These are phyloP conservation scores for Telmatherina bonti DNA, from an alignment of 2,797 vertebrate species.

Conservation along the genomic window DNA sequence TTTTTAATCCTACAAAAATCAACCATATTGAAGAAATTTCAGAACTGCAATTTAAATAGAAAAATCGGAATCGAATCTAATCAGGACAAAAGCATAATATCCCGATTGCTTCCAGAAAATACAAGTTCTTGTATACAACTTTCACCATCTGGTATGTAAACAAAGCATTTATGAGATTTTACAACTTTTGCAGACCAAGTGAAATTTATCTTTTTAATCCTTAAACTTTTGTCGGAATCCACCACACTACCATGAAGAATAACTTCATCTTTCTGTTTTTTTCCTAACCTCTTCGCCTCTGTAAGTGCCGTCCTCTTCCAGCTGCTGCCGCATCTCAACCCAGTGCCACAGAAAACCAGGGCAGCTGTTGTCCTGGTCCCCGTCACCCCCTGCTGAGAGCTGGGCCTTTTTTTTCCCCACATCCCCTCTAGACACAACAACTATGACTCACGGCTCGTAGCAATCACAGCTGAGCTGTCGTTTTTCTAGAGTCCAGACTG, in stretches of 20 bases:
- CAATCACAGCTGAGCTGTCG: conserved; percentile 23
- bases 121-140: too few relatives aligned
- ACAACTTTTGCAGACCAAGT: not conserved
- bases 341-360: conserved; percentile 44
- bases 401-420: conserved; percentile 33
- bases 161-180: conserved; percentile 19
- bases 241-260: not conserved
- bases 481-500: conserved; percentile 12
- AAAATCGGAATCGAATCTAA: too few relatives aligned
- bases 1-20: too few relatives aligned
- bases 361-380: conserved; percentile 67
- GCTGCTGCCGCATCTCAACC: conserved; percentile 64
- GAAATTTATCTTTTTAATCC: too few relatives aligned
- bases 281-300: conserved; percentile 16
- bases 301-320: conserved; percentile 40
- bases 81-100: too few relatives aligned
- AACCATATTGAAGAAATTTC: too few relatives aligned
- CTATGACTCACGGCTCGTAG: conserved; percentile 19
- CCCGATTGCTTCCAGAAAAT: too few relatives aligned
- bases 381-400: conserved; percentile 22
- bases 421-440: conserved; percentile 64
- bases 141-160: conserved; percentile 28
- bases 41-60: too few relatives aligned
- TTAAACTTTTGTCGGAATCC: conserved; percentile 9
- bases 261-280: not conserved